Evolutionary conservation across 1,140 invertebrate species (phyloP), one percentile per base, ranked within the genome.

Genomic region (Danaus melanippus): DNA sequence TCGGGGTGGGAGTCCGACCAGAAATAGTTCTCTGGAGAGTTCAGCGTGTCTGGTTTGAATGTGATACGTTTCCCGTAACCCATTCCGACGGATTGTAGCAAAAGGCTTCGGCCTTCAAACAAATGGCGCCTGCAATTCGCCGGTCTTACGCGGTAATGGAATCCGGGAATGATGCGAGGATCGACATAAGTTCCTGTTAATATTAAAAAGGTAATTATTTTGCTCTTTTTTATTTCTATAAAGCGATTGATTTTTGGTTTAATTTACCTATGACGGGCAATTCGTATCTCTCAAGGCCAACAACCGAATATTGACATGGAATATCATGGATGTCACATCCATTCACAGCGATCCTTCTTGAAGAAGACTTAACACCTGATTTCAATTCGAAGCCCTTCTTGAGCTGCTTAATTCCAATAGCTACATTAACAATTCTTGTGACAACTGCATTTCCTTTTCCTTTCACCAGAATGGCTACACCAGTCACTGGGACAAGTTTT

Each of bases 1-100:
- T 92, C 91, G 1, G 92, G 89, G 69, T 92, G 89, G 45, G 91
- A 93, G 79, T 95, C 93, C n/a, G 92, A 93, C 92, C 93, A 94
- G 71, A 95, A 92, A 69, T 89, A 92, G 75, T 92, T 92, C 62
- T 90, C 89, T 52, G 91, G 90, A 15, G 88, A 79, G 60, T 93
- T 91, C 12, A 91, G 76, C 40, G 88, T 90, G 46, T 92, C 89
- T 0, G 92, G 90, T 63, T 90, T 87, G 78, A 95, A 94, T 8
- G 92, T 93, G 15, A 95, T 84, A 21, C 93, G 86, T 70, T 94
- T 94, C 8, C 92, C 93, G 69, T 94, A 95, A 12, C 93, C 93
- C 79, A 91, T 89, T 2, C 93, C 93, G 55, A 94, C 89, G n/a
- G 89, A 91, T 42, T 89, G 71, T 12, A 95, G 81, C 52, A 89